Conservation (phyloP, 2,888 invertebrate species). For the Drosophila monieri region DNA sequence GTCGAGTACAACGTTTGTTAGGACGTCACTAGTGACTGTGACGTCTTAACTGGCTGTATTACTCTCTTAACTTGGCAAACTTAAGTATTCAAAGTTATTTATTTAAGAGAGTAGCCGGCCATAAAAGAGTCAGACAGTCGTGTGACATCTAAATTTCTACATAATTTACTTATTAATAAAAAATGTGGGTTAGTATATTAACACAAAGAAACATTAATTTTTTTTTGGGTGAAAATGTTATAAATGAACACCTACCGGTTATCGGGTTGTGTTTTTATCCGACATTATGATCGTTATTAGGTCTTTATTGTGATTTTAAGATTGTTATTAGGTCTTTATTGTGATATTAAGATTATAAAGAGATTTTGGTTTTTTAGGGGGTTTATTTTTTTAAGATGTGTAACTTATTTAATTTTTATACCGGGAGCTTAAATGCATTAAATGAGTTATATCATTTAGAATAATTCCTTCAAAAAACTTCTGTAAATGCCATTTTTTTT, state of each 20-base stretch:
- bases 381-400: no score
- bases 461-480: no score
- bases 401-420: no score
- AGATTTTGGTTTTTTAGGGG: background rate
- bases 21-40: slow-evolving; percentile 23
- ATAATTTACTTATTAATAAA: background rate
- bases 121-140: background rate
- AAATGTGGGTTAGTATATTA: slow-evolving; percentile 2
- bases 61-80: background rate
- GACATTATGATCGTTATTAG: background rate
- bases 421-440: no score
- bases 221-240: background rate
- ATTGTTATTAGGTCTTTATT: background rate
- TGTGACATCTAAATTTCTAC: background rate
- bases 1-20: slow-evolving; percentile 7
- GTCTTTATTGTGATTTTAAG: background rate
- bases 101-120: background rate
- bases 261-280: background rate
- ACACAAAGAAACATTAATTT: background rate
- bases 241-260: background rate
- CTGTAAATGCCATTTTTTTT: no score
- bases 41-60: slow-evolving; percentile 20
- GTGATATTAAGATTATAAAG: background rate
- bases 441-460: no score
- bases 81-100: background rate